Conservation (phyloP, 2,113 vertebrate species). For the Todiramphus saurophagus region DNA sequence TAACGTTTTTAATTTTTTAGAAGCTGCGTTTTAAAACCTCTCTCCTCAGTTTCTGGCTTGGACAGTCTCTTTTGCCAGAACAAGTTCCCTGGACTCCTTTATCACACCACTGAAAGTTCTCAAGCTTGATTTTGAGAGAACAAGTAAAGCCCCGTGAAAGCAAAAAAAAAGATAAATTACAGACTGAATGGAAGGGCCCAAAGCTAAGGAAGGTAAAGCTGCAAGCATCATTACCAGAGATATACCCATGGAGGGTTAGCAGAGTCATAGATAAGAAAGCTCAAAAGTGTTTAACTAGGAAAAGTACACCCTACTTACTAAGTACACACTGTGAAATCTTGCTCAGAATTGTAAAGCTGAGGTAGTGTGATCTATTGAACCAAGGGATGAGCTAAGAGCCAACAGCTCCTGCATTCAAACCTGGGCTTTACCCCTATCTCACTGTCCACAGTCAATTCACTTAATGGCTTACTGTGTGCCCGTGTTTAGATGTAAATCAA, state of each 20-base stretch:
- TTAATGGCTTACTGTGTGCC: not conserved
- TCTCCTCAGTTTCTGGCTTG: not conserved
- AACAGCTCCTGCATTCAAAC: not conserved
- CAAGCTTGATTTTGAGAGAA: slow-evolving; percentile 66
- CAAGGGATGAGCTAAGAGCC: not conserved
- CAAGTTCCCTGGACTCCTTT: slow-evolving; percentile 43
- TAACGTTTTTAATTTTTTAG: not conserved
- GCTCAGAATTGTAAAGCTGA: not conserved
- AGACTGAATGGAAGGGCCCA: slow-evolving; percentile 17
- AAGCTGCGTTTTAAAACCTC: not conserved
- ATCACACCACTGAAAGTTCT: slow-evolving; percentile 58
- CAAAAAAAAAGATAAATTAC: not conserved
- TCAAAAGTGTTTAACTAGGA: not conserved
- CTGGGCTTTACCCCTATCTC: not conserved
- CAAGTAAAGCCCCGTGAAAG: slow-evolving; percentile 17
- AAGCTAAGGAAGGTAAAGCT: slow-evolving; percentile 26
- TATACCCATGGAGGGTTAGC: not conserved
- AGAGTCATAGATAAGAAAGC: not conserved
- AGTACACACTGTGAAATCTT: not conserved
- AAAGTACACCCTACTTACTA: not conserved
- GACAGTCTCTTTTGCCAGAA: not conserved
- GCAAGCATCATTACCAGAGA: slow-evolving; percentile 30
- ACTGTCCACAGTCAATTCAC: not conserved
- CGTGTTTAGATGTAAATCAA: not conserved
- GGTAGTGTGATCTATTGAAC: not conserved